Evolutionary conservation across 1,140 invertebrate genomes (phyloP).

Genomic region (Planococcus citri): DNA sequence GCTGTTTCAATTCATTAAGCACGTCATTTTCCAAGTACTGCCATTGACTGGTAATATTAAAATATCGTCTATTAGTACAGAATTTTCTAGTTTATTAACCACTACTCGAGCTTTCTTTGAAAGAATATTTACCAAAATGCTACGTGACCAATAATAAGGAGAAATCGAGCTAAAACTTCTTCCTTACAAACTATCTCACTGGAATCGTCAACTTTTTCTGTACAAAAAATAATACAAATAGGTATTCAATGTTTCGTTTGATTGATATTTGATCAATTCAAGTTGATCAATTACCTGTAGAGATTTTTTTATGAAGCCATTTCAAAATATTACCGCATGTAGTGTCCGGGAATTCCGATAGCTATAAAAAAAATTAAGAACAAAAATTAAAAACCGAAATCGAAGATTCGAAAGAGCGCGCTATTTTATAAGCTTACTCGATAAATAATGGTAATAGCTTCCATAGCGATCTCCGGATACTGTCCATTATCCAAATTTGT

Average conservation of each 20-base stretch:
- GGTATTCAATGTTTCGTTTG: too few species aligned
- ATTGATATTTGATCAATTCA: too few species aligned
- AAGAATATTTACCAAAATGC: constrained; percentile 26
- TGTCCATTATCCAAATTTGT: constrained; percentile 34
- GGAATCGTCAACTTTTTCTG: background rate
- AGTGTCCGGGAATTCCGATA: constrained; percentile 13
- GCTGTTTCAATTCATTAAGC: constrained; percentile 56
- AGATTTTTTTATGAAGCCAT: background rate
- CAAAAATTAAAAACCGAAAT: background rate
- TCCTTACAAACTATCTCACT: background rate
- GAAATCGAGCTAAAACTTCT: constrained; percentile 20
- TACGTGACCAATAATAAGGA: constrained; percentile 25
- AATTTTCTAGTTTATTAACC: too few species aligned
- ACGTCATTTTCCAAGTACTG: constrained; percentile 63
- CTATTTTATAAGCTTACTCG: constrained; percentile 30
- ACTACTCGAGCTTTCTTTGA: too few species aligned
- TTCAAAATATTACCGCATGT: background rate
- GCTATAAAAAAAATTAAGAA: background rate
- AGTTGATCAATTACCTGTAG: too few species aligned
- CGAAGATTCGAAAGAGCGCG: background rate
- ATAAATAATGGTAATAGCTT: constrained; percentile 49
- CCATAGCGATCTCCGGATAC: constrained; percentile 44
- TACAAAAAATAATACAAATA: too few species aligned
- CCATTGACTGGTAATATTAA: constrained; percentile 46
- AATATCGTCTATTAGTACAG: too few species aligned